phyloP scores from a whole-genome alignment of 2,113 vertebrate species.

The Malurus melanocephalus region DNA sequence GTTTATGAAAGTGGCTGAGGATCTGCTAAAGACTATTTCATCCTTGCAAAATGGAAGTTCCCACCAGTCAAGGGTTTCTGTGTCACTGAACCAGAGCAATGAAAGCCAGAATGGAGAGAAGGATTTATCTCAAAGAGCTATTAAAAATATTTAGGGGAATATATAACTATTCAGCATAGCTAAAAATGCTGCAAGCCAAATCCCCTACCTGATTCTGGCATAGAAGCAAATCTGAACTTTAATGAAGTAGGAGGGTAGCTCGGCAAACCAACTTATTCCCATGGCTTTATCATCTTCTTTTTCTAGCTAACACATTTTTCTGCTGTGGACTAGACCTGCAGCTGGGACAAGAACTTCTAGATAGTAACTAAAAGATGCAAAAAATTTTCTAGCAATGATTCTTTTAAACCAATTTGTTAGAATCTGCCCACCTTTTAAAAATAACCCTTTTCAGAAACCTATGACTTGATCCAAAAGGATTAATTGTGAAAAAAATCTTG shows the following conservation, averaged over 20 bases:
- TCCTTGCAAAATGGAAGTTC: neutral
- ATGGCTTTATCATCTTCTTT: neutral
- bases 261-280: neutral
- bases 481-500: neutral
- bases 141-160: neutral
- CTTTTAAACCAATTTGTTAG: neutral
- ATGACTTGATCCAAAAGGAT: neutral
- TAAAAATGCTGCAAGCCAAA: neutral
- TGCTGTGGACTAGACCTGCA: neutral
- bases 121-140: neutral
- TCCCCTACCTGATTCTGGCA: neutral
- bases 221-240: neutral
- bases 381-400: neutral
- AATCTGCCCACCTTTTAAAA: neutral
- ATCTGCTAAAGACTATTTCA: neutral
- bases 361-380: neutral
- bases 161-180: neutral
- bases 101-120: neutral
- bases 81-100: neutral
- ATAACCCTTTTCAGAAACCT: neutral
- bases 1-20: neutral
- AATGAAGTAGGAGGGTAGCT: neutral
- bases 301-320: neutral
- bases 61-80: neutral
- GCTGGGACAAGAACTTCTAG: neutral